Base-by-base conservation (phyloP, 2,113 vertebrate species). In the Megaleporinus macrocephalus region DNA sequence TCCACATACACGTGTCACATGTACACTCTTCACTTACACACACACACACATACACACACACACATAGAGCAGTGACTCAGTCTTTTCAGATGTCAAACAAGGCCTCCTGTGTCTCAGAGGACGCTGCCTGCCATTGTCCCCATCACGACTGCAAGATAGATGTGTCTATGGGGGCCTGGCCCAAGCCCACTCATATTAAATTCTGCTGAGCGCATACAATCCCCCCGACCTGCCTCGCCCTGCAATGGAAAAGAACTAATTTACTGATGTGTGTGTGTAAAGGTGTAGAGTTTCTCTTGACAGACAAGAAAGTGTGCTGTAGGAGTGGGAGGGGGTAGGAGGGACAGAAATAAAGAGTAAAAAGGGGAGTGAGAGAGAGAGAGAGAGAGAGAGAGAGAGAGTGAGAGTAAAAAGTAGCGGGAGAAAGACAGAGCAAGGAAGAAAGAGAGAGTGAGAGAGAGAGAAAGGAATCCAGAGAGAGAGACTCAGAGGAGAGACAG, bases 381-480 rank as follows among this genome's bases (percentile, higher is more conserved):
- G 20, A 69, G 62, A 57, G 22, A 49, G 53, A 41, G 22, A 55
- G 84, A 89, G 13, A 69, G 51, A 59, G 36, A 53, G 41, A 71
- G 15, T 65, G 55, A 29, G 69, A 74, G 71, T 15, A 26, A 24
- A n/a, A 80, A 29, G n/a, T 11, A n/a, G 7, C 4, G n/a, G 66
- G 87, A 82, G 84, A 82, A 75, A 86, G 78, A 55, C 83, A 76
- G 33, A 78, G 70, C 53, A 82, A 69, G 24, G 63, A 62, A 77
- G 51, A 70, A 5, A 73, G 66, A 63, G 75, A 86, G 80, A 59
- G 66, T 73, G 55, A 68, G 6, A 69, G 69, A 59, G 71, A 87
- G 81, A 79, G 83, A 88, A 77, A 86, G 2, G 15, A n/a, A n/a
- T n/a, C n/a, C n/a, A n/a, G n/a, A n/a, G n/a, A n/a, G n/a, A 47